Conservation (phyloP, 2,797 vertebrate genomes). For the Cyclura pinguis region DNA sequence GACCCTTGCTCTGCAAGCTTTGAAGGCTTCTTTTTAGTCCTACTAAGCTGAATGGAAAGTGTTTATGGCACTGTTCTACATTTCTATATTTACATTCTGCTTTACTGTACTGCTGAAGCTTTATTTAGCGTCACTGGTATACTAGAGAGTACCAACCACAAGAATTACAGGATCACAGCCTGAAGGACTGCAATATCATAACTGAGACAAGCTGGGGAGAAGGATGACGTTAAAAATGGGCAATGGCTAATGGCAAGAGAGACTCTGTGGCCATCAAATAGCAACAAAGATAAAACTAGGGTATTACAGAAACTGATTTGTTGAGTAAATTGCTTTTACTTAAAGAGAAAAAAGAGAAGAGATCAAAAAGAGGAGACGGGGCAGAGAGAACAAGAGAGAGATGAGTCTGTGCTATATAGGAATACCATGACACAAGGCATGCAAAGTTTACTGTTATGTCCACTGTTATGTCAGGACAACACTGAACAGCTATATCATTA, state of each 20-base stretch:
- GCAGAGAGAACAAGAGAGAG: not conserved
- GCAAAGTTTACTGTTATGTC: too few relatives aligned
- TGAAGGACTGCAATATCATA: not conserved
- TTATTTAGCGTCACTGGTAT: not conserved
- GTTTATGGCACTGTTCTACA: not conserved
- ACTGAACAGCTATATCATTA: too few relatives aligned
- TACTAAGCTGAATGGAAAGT: not conserved
- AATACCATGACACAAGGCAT: not conserved
- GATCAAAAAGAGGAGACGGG: not conserved
- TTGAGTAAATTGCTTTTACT: conserved; percentile 1
- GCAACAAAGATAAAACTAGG: not conserved
- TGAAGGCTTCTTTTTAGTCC: not conserved
- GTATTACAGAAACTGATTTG: not conserved
- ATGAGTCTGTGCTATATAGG: not conserved
- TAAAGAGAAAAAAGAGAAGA: not conserved
- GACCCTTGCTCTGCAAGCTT: not conserved
- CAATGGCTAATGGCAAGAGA: not conserved
- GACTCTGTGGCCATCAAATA: not conserved
- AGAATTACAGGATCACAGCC: not conserved
- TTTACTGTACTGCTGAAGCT: not conserved
- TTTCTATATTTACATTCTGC: not conserved
- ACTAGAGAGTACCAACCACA: not conserved
- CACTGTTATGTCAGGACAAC: not conserved
- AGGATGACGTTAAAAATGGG: not conserved
- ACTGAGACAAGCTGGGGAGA: not conserved